These are phyloP conservation scores for Palythoa grandis DNA, from an alignment of 92 coral and sea anemone species.

Conservation along the genomic window DNA sequence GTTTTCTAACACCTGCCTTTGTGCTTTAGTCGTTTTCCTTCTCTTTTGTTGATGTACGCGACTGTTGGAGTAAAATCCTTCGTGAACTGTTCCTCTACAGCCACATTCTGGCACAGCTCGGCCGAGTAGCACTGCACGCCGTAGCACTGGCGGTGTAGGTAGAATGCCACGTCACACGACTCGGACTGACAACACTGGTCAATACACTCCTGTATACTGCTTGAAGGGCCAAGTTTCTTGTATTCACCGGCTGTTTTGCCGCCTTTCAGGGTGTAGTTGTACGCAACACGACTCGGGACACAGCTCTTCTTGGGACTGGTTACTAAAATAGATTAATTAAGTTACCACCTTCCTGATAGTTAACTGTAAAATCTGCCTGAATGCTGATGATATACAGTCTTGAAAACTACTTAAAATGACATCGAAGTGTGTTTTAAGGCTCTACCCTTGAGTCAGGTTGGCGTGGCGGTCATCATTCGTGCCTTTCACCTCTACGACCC, in stretches of 20 bases:
- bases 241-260: slow-evolving; percentile 90
- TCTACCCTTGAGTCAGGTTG: no score
- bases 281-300: slow-evolving; percentile 86
- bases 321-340: slow-evolving; percentile 41
- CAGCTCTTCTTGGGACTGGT: slow-evolving; percentile 61
- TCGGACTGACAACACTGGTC: slow-evolving; percentile 83
- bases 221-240: slow-evolving; percentile 77
- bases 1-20: slow-evolving; percentile 66
- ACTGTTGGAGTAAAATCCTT: slow-evolving; percentile 77
- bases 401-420: no score
- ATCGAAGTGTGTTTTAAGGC: no score
- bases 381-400: no score
- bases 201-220: slow-evolving; percentile 86
- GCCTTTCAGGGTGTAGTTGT: slow-evolving; percentile 88
- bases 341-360: no score
- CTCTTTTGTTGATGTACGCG: slow-evolving; percentile 86
- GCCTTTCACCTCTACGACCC: no score
- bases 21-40: slow-evolving; percentile 66
- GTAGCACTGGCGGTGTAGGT: slow-evolving; percentile 75
- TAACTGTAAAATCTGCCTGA: no score
- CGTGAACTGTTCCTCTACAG: slow-evolving; percentile 53
- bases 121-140: slow-evolving; percentile 92
- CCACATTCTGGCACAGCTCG: slow-evolving; percentile 89
- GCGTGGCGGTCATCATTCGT: no score
- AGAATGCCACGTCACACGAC: slow-evolving; percentile 88